These are phyloP conservation scores for Brachypteracias leptosomus DNA, from an alignment of 2,113 vertebrate species.

Conservation along the genomic window DNA sequence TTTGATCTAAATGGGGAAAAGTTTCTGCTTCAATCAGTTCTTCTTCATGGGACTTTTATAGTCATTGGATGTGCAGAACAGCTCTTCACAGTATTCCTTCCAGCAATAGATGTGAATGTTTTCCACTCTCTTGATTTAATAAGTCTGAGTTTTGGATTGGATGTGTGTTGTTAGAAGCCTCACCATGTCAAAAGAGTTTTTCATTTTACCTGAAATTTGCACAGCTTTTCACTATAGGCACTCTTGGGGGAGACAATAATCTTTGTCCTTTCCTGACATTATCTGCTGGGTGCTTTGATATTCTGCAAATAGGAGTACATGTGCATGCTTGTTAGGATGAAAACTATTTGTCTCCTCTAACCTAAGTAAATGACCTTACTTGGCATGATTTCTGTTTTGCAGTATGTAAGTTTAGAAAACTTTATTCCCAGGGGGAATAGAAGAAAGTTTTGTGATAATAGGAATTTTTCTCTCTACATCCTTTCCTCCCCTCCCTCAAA, in stretches of 20 bases:
- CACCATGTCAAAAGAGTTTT: neutral
- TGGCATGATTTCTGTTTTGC: neutral
- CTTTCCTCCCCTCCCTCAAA: too few species aligned
- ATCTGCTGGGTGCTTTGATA: neutral
- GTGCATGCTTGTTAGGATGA: neutral
- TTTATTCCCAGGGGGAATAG: neutral
- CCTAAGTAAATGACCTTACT: neutral
- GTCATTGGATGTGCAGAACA: neutral
- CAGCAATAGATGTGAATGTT: neutral
- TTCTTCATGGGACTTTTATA: neutral
- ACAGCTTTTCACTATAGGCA: neutral
- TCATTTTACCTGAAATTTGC: neutral
- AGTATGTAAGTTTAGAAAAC: neutral
- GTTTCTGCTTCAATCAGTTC: neutral
- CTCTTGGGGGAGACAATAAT: neutral
- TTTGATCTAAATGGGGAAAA: conserved; percentile 1
- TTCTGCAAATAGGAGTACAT: neutral
- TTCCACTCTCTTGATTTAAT: neutral
- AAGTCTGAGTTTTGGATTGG: neutral
- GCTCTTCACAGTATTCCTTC: neutral
- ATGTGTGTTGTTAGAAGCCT: neutral
- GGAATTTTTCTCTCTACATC: neutral
- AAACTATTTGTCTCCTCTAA: neutral
- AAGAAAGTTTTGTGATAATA: neutral
- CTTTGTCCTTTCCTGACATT: neutral